Evolutionary conservation across 1,140 invertebrate species (phyloP).

Genomic region (Mizuhopecten yessoensis): DNA sequence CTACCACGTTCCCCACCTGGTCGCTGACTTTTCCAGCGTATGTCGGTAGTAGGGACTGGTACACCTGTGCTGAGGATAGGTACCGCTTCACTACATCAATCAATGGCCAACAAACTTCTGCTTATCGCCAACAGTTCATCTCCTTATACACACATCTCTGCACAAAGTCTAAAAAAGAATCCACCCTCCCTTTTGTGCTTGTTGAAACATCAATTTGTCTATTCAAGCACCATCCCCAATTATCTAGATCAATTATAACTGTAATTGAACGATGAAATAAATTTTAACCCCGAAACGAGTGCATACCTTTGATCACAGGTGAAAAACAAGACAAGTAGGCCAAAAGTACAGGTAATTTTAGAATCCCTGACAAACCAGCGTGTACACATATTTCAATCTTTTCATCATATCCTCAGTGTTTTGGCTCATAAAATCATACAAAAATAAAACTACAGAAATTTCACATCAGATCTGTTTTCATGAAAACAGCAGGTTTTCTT

Average conservation of each 20-base stretch:
- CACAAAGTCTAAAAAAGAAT: background rate
- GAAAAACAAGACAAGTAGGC: background rate
- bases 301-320: conserved; percentile 1
- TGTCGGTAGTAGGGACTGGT: background rate
- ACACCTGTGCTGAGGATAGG: background rate
- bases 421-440: background rate
- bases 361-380: background rate
- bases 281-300: background rate
- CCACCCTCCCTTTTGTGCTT: background rate
- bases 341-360: background rate
- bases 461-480: background rate
- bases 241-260: background rate
- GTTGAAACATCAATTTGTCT: background rate
- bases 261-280: background rate
- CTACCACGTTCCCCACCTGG: no score
- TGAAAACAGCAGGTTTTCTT: background rate
- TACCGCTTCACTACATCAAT: background rate
- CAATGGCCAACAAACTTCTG: background rate
- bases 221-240: background rate
- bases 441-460: background rate
- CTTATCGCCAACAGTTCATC: background rate
- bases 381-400: background rate
- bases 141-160: background rate
- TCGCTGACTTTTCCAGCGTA: no score
- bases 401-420: background rate